Evolutionary conservation across 2,888 invertebrate genomes (phyloP), one percentile per base, ranked within the genome.

Genomic region (Graphium colonna): DNA sequence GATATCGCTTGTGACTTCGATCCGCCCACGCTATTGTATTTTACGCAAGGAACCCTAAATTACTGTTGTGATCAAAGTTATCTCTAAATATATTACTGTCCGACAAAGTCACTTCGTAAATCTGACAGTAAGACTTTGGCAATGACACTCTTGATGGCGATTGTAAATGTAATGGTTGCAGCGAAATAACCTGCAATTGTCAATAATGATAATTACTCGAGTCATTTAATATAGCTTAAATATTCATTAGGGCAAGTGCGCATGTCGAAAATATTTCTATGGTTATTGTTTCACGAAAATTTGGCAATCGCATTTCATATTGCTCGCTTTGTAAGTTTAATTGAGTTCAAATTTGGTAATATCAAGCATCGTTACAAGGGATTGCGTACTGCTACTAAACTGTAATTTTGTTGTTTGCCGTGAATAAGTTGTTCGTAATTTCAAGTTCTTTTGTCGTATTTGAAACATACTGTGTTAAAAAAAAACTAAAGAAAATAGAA

Each of bases 111-210:
- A 31, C 1, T 31, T 31, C 31, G 31, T 31, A 10, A 31, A 31
- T 31, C 10, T 31, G 1, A 3, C 9, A 9, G 31, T 31, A 31
- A 9, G 1, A 31, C 10, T 31, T 31, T 39, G 1, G 39, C 31
- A 31, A 9, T 31, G 9, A 9, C 1, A 28, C 31, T 17, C 2
- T 45, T 15, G 28, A 7, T 16, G 17, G 40, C n/a, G n/a, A n/a
- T n/a, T n/a, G n/a, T n/a, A n/a, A n/a, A 31, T 40, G 17, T 18
- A 33, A 49, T 33, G 4, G 26, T 26, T 49, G 41, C 41, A 41
- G 33, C 49, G 31, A 42, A 49, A 49, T 49, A 41, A 17, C 49
- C 17, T 28, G 8, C 40, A 31, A 49, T 15, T 39, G 16, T 26
- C 28, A n/a, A 10, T 39, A 39, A 39, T 16, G 16, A n/a, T 44